phyloP scores from a whole-genome alignment of 1,140 invertebrate species.

The Anoplolepis gracilipes region DNA sequence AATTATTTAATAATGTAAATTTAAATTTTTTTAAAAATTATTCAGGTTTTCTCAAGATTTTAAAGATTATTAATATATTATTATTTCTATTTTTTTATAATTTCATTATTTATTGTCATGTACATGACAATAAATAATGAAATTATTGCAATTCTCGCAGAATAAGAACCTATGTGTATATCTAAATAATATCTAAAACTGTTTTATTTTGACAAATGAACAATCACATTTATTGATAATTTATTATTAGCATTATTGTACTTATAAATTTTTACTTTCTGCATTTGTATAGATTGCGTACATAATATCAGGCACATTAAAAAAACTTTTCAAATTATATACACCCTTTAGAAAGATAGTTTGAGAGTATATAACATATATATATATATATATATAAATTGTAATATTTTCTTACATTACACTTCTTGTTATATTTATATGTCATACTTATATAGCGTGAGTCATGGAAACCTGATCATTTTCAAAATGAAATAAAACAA shows the following conservation, averaged over 20 bases:
- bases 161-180: background rate
- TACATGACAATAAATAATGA: no score
- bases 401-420: no score
- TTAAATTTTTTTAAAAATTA: background rate
- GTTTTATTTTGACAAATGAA: background rate
- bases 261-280: background rate
- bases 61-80: background rate
- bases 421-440: no score
- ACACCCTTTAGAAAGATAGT: background rate
- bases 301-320: background rate
- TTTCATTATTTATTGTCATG: no score
- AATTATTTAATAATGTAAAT: background rate
- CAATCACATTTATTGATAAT: background rate
- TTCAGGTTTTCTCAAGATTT: background rate
- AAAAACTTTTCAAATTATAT: background rate
- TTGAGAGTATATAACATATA: background rate
- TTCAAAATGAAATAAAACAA: no score
- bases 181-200: background rate
- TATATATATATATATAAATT: no score
- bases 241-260: background rate
- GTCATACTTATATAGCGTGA: no score
- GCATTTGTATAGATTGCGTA: background rate
- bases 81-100: background rate
- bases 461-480: no score
- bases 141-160: background rate